Evolutionary conservation across 2,113 vertebrate genomes (phyloP), one percentile per base, ranked within the genome.

Genomic region (Centropristis striata): DNA sequence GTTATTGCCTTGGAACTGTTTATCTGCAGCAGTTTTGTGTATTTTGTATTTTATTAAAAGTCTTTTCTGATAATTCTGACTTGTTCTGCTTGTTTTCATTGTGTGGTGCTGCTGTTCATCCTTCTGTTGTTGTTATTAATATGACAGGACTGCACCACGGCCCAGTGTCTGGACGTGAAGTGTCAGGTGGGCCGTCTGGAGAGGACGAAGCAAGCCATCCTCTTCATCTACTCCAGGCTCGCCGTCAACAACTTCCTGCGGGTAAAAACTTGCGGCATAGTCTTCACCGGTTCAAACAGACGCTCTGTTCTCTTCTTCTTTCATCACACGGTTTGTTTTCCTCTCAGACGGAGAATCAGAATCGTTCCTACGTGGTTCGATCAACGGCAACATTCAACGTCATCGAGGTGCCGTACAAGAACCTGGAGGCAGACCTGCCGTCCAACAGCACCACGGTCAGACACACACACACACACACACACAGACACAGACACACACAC

Each of bases 371-470:
- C 27, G 91, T 93, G 67, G 91, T 99, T 42, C 96, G 94, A 59
- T 98, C 98, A 0, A 95, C 95, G 0, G 98, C 97, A 21, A 95
- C 96, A 3, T 99, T 99, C 94, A 97, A 2, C 3, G 97, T 99
- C 71, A 96, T 98, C 18, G 97, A 98, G 91, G 97, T 99, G 91
- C 98, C 98, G 0, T 99, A 99, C 63, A 99, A 98, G 92, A 98
- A 98, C 64, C 94, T 98, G 85, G 85, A 77, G 4, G 92, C 94
- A 25, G 97, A 98, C 72, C 94, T 97, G 8, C 96, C 98, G 16
- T 92, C 95, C 28, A 98, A 98, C 84, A 96, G 93, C 23, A 98
- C 97, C 41, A 90, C 96, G 6, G 98, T 99, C 91, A 96, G 97
- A 91, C n/a, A 1, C 53, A 55, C 10, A 32, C 46, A 14, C 55